These are phyloP conservation scores for Lepus europaeus DNA, from an alignment of 2,113 vertebrate genomes.

Conservation along the genomic window DNA sequence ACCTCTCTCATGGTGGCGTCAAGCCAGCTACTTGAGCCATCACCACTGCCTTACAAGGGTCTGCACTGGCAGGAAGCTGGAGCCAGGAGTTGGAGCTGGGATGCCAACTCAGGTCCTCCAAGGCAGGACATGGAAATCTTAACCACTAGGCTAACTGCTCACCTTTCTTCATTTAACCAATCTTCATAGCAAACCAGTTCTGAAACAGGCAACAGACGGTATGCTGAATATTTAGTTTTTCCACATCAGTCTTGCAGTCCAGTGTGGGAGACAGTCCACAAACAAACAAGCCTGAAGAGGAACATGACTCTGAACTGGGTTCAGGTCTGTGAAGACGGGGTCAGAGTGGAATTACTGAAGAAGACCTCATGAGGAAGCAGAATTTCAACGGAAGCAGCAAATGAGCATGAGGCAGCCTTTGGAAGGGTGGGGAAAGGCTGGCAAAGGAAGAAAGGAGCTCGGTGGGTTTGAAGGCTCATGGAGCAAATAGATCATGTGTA, in stretches of 20 bases:
- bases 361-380: not conserved
- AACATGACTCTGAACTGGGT: not conserved
- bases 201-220: not conserved
- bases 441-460: not conserved
- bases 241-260: not conserved
- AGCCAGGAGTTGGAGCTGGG: no score
- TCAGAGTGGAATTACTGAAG: not conserved
- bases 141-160: no score
- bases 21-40: no score
- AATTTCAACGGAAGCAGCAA: not conserved
- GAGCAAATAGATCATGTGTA: not conserved
- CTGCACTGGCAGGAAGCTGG: no score
- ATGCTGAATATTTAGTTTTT: not conserved
- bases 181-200: not conserved
- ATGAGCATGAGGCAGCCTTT: not conserved
- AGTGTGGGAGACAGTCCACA: not conserved
- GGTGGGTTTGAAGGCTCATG: not conserved
- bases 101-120: no score
- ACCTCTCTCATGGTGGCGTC: no score
- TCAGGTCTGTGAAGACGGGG: not conserved
- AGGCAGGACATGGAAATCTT: no score
- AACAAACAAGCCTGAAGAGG: not conserved
- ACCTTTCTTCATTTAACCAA: constrained; percentile 24
- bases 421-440: not conserved
- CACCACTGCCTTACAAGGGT: no score